These are phyloP conservation scores for Epinotia demarniana DNA, from an alignment of 2,888 invertebrate genomes.

Conservation along the genomic window DNA sequence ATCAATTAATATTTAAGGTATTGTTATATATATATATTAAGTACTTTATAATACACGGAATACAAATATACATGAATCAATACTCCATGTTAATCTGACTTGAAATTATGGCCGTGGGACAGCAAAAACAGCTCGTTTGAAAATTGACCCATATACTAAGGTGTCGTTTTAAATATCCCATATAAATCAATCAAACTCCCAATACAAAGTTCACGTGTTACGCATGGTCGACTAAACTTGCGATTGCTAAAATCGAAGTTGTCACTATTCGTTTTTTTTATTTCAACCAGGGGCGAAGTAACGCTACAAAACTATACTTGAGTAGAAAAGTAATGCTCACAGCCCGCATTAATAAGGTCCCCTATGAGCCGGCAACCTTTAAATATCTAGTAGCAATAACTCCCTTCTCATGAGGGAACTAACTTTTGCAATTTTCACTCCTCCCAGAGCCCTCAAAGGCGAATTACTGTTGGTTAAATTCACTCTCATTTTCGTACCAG, in stretches of 20 bases:
- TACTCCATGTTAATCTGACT: too few species aligned
- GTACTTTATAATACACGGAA: too few species aligned
- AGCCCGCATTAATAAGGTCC: conserved; percentile 21
- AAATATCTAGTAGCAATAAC: conserved; percentile 70
- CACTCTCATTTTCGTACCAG: conserved; percentile 74
- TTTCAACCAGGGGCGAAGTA: not conserved
- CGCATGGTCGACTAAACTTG: not conserved
- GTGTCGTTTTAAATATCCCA: too few species aligned
- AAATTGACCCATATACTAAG: too few species aligned
- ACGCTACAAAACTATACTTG: not conserved
- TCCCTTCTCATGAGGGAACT: conserved; percentile 76
- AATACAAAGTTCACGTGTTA: too few species aligned
- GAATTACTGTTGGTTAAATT: conserved; percentile 83
- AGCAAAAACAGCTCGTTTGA: too few species aligned
- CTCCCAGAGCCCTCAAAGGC: conserved; percentile 77
- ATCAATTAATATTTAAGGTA: too few species aligned
- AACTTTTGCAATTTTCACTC: conserved; percentile 83
- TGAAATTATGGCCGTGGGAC: too few species aligned
- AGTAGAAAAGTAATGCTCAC: not conserved
- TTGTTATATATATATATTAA: too few species aligned
- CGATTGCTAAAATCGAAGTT: not conserved
- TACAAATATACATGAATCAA: too few species aligned
- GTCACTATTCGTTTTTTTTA: not conserved
- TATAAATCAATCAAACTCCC: too few species aligned
- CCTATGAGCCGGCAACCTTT: conserved; percentile 53